Base-by-base conservation (phyloP, 23 tunicate genomes). In the Halocynthia aurantium region DNA sequence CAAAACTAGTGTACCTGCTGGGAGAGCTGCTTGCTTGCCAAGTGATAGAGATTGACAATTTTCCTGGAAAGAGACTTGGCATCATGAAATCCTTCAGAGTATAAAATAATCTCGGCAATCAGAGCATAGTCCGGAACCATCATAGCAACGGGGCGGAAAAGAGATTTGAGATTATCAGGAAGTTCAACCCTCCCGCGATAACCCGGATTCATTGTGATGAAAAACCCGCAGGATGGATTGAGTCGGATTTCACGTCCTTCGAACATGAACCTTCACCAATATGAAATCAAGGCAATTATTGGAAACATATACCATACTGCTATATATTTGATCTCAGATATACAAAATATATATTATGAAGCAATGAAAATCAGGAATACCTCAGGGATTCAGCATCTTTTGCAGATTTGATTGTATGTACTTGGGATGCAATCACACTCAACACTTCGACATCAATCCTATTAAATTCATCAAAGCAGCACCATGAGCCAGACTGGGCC, bases 181-280 rank as follows among this genome's bases (percentile, higher is more conserved):
- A 92, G 82, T 69, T 92, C 98, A 5, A 92, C 98, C 49, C 98
- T 76, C 31, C 98, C 98, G 64, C 71, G 76, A 61, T 92, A 92
- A 10, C 92, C 92, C 8, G 98, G 98, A 70, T 92, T 92, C 98
- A 92, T 92, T 12, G 98, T 92, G 98, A 92, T 92, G 88, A 92
- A 92, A 71, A 88, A 92, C 7, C 95, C 98, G 62, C 98, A 92
- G 19, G 88, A 82, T 5, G 87, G 68, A 80, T 86, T 92, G 6
- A 92, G 88, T 22, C 80, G 79, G 53, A 92, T 92, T 54, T 92
- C 98, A 64, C 84, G 68, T 8, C 98, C 98, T 60, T 92, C 98
- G 62, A 92, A 92, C 88, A 76, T 76, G 77, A 92, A 92, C 51
- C 98, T 92, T 78, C n/a, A 51, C 1, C 6, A 50, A 17, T 15